Evolutionary conservation across 2,113 vertebrate species (phyloP).

Genomic region (Eretmochelys imbricata): DNA sequence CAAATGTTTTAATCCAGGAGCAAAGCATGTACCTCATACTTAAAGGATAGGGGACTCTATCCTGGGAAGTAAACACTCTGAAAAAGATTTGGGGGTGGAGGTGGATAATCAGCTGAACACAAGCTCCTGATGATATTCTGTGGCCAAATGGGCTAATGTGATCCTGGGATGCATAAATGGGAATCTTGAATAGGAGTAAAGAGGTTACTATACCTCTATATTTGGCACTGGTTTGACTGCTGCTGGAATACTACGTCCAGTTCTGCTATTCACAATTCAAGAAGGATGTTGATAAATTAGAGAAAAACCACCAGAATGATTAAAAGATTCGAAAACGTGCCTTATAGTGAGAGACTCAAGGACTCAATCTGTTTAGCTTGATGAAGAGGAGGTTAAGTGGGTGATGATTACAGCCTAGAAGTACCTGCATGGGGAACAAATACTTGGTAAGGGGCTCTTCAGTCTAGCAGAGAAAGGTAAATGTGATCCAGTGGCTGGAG

Average conservation of each 20-base stretch:
- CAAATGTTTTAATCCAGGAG: not conserved
- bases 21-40: not conserved
- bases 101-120: not conserved
- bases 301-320: no score
- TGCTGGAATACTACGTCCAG: not conserved
- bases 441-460: not conserved
- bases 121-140: not conserved
- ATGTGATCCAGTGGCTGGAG: not conserved
- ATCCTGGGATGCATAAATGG: no score
- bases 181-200: not conserved
- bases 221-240: not conserved
- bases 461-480: not conserved
- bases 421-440: not conserved
- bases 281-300: not conserved
- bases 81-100: not conserved
- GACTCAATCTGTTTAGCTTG: not conserved
- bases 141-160: not conserved
- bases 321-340: no score
- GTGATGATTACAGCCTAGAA: not conserved
- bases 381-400: not conserved
- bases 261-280: not conserved
- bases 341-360: not conserved
- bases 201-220: not conserved
- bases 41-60: not conserved
- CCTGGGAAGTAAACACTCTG: not conserved